These are phyloP conservation scores for Caiman crocodilus DNA, from an alignment of 2,797 vertebrate species.

Conservation along the genomic window DNA sequence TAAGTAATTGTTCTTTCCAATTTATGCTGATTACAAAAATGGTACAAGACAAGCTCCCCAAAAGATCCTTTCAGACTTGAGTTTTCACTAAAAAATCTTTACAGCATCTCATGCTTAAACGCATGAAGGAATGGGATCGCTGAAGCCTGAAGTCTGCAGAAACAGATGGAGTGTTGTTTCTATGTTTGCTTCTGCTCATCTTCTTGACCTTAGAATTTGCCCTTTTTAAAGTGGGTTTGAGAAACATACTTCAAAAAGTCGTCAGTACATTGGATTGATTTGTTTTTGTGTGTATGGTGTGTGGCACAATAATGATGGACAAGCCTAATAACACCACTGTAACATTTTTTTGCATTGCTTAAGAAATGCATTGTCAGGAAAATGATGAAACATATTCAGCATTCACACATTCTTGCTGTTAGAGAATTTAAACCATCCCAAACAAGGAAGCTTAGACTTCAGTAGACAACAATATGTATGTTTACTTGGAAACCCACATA, in stretches of 20 bases:
- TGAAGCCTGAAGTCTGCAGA: neutral
- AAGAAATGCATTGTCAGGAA: accelerated
- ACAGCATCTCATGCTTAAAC: accelerated
- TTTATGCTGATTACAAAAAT: conserved; percentile 1
- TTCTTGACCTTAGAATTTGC: neutral
- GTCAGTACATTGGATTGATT: neutral
- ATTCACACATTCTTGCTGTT: accelerated
- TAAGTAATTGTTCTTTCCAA: neutral
- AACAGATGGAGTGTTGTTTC: accelerated
- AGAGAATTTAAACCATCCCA: accelerated
- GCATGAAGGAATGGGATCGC: neutral
- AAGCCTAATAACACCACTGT: accelerated
- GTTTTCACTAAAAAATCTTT: neutral
- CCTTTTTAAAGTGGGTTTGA: neutral
- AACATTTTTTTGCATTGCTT: accelerated
- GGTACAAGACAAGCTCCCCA: neutral
- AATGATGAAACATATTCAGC: neutral
- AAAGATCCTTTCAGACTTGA: accelerated
- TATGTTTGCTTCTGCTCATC: neutral
- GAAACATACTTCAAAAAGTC: neutral
- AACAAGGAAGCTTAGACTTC: neutral
- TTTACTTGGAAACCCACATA: accelerated
- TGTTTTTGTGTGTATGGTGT: neutral
- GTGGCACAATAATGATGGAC: neutral
- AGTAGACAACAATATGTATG: accelerated